Base-by-base conservation (phyloP, 2,797 vertebrate species). In the Dipus sagitta region DNA sequence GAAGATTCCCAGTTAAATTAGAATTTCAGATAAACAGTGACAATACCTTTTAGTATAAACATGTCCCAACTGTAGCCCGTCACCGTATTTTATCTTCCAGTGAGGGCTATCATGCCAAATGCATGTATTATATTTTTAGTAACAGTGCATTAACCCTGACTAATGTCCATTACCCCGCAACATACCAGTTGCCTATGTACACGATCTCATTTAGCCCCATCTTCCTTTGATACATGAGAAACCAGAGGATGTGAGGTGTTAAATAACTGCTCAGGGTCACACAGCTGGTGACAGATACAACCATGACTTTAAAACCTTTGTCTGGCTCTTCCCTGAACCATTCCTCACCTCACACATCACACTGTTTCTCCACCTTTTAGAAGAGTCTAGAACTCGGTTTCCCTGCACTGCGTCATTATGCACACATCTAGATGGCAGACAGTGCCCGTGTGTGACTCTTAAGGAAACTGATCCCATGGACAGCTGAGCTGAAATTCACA, bases 31-130 rank as follows among this genome's bases (percentile, higher is more conserved):
- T 83, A 64, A 71, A 83, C 7, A 15, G 0, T 54, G 47, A 64
- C 24, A 17, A 28, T 68, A 10, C 62, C 70, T 71, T 86, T 68
- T 11, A 68, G n/a, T 24, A 0, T 70, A 74, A n/a, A 8, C 28
- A 1, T 23, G 47, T 52, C 47, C 70, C 77, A 30, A 12, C 5
- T 1, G 23, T 17, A 20, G 64, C 54, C 20, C 0, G 17, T 30
- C 7, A 1, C 67, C 17, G 58, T n/a, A 23, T 38, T 77, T 67
- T 30, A 2, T 72, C 70, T 65, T 24, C 10, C 7, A 17, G 26
- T 1, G 4, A 47, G 65, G 28, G 28, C 1, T 17, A 5, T 24
- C 12, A 8, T 14, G 54, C 9, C 4, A 8, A 4, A 0, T 4
- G 26, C 1, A 0, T 0, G 0, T 30, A 14, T 38, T 68, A n/a